A percentile compares a stretch with the other conserved stretches of the same genome.
Conservation (phyloP, 23 tunicate genomes). For the Ascidia mentula region DNA sequence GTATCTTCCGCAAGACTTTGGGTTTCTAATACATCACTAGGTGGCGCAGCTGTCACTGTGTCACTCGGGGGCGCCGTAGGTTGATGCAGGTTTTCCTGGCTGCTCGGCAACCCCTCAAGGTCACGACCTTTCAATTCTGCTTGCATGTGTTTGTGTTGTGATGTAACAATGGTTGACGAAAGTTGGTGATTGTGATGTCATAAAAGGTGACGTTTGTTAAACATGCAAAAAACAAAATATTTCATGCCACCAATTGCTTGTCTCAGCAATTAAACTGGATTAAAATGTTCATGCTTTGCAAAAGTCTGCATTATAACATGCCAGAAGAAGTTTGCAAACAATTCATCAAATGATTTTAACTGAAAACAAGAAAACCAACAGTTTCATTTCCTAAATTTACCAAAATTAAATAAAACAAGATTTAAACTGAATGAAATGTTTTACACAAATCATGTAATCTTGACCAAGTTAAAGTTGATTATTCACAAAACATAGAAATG, state of each 20-base stretch:
- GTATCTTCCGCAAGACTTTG: slow-evolving; percentile 34
- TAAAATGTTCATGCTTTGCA: not conserved
- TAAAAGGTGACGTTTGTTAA: not conserved
- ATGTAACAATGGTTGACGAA: not conserved
- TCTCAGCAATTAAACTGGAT: not conserved
- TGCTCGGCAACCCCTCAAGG: slow-evolving; percentile 30
- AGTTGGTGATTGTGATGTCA: slow-evolving; percentile 7
- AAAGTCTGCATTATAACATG: not conserved
- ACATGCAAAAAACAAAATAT: slow-evolving; percentile 25
- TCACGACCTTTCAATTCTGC: slow-evolving; percentile 46
- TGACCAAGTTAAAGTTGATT: too few species aligned
- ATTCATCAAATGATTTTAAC: not conserved
- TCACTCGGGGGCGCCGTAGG: slow-evolving; percentile 18
- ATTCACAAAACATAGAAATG: not conserved
- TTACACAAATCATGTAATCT: not conserved
- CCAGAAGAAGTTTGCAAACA: not conserved
- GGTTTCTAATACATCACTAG: slow-evolving; percentile 20
- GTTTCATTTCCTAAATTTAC: not conserved
- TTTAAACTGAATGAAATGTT: not conserved
- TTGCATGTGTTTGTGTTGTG: too few species aligned
- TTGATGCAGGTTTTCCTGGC: slow-evolving; percentile 7
- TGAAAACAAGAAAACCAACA: too few species aligned
- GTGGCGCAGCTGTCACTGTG: slow-evolving; percentile 12
- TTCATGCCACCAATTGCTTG: not conserved
- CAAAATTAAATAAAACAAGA: not conserved